Percentiles rank a stretch among this genome's conserved stretches.
Evolutionary conservation across 2,797 vertebrate genomes (phyloP).

Genomic region (Siniperca scherzeri): DNA sequence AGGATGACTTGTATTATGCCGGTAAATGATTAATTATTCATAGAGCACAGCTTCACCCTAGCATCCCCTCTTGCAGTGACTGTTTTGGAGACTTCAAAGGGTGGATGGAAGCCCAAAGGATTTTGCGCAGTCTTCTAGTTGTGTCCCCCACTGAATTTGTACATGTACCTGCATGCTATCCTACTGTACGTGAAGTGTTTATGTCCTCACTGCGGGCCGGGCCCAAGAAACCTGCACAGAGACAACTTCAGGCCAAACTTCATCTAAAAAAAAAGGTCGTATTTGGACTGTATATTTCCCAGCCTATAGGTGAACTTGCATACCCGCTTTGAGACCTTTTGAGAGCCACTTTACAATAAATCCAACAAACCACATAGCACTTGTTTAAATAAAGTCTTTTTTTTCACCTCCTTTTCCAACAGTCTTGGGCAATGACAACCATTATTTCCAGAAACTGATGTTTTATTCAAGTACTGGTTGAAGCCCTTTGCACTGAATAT

Average conservation of each 20-base stretch:
- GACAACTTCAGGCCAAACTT: constrained; percentile 8
- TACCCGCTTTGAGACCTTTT: not conserved
- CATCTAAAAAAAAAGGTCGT: not conserved
- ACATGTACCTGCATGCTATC: constrained; percentile 27
- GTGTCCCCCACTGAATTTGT: constrained; percentile 2
- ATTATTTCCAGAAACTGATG: not conserved
- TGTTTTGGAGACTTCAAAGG: constrained; percentile 59
- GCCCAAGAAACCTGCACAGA: constrained; percentile 8
- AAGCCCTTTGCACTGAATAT: not conserved
- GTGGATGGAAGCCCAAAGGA: constrained; percentile 33
- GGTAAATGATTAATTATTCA: constrained; percentile 80
- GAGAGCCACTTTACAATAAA: not conserved
- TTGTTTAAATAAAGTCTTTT: not conserved
- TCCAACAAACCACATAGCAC: not conserved
- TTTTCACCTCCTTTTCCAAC: not conserved
- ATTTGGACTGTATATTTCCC: not conserved
- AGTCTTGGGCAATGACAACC: not conserved
- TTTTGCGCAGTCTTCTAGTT: constrained; percentile 10
- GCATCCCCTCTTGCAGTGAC: constrained; percentile 40
- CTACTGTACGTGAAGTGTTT: constrained; percentile 30
- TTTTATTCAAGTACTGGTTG: not conserved
- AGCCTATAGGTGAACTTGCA: not conserved
- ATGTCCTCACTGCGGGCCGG: constrained; percentile 33
- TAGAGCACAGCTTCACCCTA: constrained; percentile 33
- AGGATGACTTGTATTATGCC: constrained; percentile 64